Base-by-base conservation (phyloP, 2,888 invertebrate genomes). In the Venusia cambrica region DNA sequence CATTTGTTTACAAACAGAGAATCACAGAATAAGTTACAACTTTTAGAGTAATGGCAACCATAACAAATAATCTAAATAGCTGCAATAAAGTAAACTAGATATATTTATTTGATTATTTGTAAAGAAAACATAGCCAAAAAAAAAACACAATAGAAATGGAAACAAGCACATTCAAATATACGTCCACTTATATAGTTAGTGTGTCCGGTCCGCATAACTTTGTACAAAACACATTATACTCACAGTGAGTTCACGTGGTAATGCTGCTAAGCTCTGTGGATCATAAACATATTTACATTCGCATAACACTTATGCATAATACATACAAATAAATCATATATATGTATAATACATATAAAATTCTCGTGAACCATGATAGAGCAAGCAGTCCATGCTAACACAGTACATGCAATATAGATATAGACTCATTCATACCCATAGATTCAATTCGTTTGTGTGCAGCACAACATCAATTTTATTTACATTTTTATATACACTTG, bases 221-320 rank as follows among this genome's bases (percentile, higher is more conserved):
- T 41, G 36, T 38, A 40, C 40, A 38, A 33, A 35, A 34, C 42
- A 38, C 40, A 41, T 41, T 24, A 72, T 89, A 92, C 93, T 94
- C 91, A 94, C 94, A 77, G 92, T 93, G 79, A 93, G 90, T 76
- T 93, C 93, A 81, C 91, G 90, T 70, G 93, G 93, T 69, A 94
- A 89, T 77, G 93, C 92, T 69, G 93, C 92, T 91, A 94, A 90
- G 88, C 90, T 93, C 94, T 94, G 93, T 81, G 92, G 90, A 89
- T 70, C 77, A 84, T 67, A 87, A 85, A 88, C 69, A 80, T 84
- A 83, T 83, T 73, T 80, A 85, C 78, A 83, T 74, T 75, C 70
- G 61, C 73, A 71, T 61, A 67, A 61, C 55, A 48, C 52, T 45
- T 47, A 57, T 36, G 45, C 49, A 52, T 50, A 36, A 29, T 9